phyloP scores from a whole-genome alignment of 1,140 invertebrate genomes.

The Aphaenogaster rudis region DNA sequence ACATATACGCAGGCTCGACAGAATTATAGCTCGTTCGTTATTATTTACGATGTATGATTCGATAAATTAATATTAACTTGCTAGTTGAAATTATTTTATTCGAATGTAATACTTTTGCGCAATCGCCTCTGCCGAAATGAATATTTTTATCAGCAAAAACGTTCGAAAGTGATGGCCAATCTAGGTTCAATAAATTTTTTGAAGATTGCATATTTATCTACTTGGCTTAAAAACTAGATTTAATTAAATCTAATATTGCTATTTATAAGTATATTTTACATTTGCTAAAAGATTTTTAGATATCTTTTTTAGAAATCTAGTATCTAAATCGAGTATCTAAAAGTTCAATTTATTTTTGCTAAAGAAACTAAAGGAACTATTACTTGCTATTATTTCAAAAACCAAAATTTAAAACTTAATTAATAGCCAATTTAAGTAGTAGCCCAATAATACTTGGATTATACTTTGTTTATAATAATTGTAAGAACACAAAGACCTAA shows the following conservation, averaged over 20 bases:
- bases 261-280: not conserved
- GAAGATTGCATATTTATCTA: not conserved
- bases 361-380: not conserved
- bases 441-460: not conserved
- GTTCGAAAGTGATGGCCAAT: not conserved
- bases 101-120: not conserved
- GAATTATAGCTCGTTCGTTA: slow-evolving; percentile 66
- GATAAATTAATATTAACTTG: slow-evolving; percentile 55
- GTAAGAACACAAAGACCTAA: not conserved
- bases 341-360: not conserved
- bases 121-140: not conserved
- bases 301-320: not conserved
- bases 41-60: slow-evolving; percentile 58
- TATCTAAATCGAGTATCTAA: not conserved
- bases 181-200: not conserved
- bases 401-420: not conserved
- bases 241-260: not conserved
- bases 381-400: not conserved
- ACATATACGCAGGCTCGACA: slow-evolving; percentile 39
- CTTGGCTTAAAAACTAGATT: not conserved
- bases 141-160: not conserved
- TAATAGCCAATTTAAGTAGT: too few species aligned
- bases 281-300: not conserved
- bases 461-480: not conserved
- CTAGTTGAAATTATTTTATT: slow-evolving; percentile 4